These are phyloP conservation scores for Natrix natrix DNA, from an alignment of 2,797 vertebrate genomes.

Conservation along the genomic window DNA sequence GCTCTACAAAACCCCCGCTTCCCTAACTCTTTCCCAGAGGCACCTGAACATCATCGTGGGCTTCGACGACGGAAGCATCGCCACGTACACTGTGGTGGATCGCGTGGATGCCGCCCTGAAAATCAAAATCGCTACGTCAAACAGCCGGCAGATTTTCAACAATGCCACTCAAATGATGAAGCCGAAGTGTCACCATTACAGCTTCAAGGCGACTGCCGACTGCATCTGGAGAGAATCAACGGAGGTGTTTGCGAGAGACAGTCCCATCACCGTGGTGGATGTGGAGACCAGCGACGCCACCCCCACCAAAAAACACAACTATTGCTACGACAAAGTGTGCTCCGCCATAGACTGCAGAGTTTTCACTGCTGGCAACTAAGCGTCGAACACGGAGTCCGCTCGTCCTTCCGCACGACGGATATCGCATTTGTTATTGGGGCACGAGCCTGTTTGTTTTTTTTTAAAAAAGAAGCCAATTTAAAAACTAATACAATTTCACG, in stretches of 20 bases:
- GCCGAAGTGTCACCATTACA: constrained; percentile 89
- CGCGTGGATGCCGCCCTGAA: constrained; percentile 96
- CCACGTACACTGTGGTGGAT: constrained; percentile 97
- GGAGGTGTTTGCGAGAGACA: constrained; percentile 97
- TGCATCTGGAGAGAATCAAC: constrained; percentile 98
- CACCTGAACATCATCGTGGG: constrained; percentile 97
- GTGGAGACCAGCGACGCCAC: constrained; percentile 87
- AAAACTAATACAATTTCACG: constrained; percentile 25
- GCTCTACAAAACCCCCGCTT: constrained; percentile 97
- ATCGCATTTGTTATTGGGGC: constrained; percentile 29
- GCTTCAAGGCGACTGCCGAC: constrained; percentile 90
- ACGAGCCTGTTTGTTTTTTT: not conserved
- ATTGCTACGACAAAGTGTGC: constrained; percentile 80
- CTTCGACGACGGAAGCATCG: constrained; percentile 97
- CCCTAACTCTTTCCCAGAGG: constrained; percentile 90
- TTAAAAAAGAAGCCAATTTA: constrained; percentile 5
- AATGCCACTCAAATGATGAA: constrained; percentile 87
- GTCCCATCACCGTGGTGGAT: constrained; percentile 94
- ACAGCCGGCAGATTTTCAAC: constrained; percentile 98
- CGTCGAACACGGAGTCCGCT: constrained; percentile 41
- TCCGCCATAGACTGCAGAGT: constrained; percentile 75
- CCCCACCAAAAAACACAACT: constrained; percentile 92
- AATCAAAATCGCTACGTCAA: constrained; percentile 99
- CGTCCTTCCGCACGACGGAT: constrained; percentile 15
- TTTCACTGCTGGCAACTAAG: constrained; percentile 71